Base-by-base conservation (phyloP, 2,888 invertebrate species). In the Plutella xylostella region DNA sequence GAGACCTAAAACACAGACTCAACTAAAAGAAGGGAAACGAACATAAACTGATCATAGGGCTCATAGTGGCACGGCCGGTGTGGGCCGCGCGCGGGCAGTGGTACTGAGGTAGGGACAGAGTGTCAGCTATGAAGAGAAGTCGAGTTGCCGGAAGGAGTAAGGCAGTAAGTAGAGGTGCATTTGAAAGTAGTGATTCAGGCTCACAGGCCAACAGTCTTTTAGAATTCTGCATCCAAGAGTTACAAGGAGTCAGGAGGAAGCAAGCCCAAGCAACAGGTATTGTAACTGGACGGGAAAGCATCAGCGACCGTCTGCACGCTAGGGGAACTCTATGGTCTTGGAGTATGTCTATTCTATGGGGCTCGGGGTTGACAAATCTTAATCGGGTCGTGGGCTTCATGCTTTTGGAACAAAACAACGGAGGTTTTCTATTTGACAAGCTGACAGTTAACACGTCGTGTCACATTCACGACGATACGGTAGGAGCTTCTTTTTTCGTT, bases 211-310 rank as follows among this genome's bases (percentile, higher is more conserved):
- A 68, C 57, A 54, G 52, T 52, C 59, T 56, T 55, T 48, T 49
- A 49, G 51, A 56, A 60, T 61, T 58, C 56, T 55, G 60, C 60
- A 61, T 67, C 65, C 64, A 68, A 65, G 66, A 61, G 55, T 58
- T 57, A 57, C 52, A 63, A 68, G 68, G 63, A 66, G 63, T 66
- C 60, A 56, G 67, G 64, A 65, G 53, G 69, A 73, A 83, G 82
- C 82, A 83, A 79, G 82, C 80, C 82, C 76, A 83, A 82, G 82
- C 82, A 72, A 72, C 63, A 67, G 68, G 68, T 68, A 66, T 54
- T 68, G 68, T 73, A 68, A 68, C 51, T 57, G 60, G 62, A 67
- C 60, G 68, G 65, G 63, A 65, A 78, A 76, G 77, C 76, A 64
- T 65, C 63, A 15, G 63, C 65, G 62, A 65, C 63, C 63, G 60